Base-by-base conservation (phyloP, 2,888 invertebrate genomes). In the Sipha maydis region DNA sequence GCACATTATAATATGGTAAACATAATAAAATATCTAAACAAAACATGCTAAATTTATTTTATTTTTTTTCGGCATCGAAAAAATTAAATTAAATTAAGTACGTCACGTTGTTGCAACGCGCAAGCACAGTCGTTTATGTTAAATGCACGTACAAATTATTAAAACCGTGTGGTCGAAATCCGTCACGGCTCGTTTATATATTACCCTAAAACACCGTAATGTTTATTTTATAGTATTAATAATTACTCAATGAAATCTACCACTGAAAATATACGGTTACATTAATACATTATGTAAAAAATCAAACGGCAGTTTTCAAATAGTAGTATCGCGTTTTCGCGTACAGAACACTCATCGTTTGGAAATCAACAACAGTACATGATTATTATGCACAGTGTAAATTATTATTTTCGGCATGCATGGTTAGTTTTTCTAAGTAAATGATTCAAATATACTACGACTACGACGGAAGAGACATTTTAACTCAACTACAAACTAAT, bases 21-120 rank as follows among this genome's bases (percentile, higher is more conserved):
- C 31, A 67, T 80, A 5, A 19, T 80, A 80, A 3, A 79, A 79
- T 79, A 79, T 41, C 21, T 28, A 82, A 82, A 82, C 41, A 21
- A 82, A 79, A 69, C 80, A 82, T 82, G 80, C 80, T 28, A 34
- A 61, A 61, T 21, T 61, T 4, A 28, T 48, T 48, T 8, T 48
- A 11, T 48, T 2, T 1, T 48, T 48, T 56, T 69, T 25, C 28
- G 28, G 5, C n/a, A 9, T 69, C 25, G 8, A 28, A 69, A 4
- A 69, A 69, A 7, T 11, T 11, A 0, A 0, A 11, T 28, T n/a
- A 3, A 4, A 67, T 67, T 67, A 11, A 56, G n/a, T 7, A 61
- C 5, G 7, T 19, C 7, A n/a, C n/a, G 28, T n/a, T 1, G 69
- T 28, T 28, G 8, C n/a, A 9, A 19, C 7, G 69, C 28, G 69